These are phyloP conservation scores for Pyrgilauda ruficollis DNA, from an alignment of 2,113 vertebrate species.

Conservation along the genomic window DNA sequence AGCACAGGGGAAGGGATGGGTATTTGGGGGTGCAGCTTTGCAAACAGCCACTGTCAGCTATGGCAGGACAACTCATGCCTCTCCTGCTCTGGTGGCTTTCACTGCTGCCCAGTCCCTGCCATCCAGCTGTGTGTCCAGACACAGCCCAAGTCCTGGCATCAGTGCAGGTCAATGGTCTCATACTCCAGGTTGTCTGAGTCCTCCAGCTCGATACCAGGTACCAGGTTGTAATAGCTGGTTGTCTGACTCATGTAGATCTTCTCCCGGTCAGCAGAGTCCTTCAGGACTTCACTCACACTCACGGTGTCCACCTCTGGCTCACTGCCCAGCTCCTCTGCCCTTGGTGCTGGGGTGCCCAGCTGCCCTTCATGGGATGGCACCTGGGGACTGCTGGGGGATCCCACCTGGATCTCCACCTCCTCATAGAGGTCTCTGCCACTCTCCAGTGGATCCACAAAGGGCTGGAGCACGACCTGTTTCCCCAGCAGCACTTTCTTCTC, in stretches of 20 bases:
- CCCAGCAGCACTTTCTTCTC: constrained; percentile 69
- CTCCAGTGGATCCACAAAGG: constrained; percentile 65
- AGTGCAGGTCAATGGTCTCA: constrained; percentile 80
- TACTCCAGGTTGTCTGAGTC: constrained; percentile 86
- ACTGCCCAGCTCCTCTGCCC: constrained; percentile 10
- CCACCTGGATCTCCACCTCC: constrained; percentile 82
- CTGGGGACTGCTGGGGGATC: constrained; percentile 70
- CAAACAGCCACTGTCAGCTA: not conserved
- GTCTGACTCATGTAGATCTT: constrained; percentile 87
- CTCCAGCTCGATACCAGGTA: constrained; percentile 84
- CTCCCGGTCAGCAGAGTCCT: constrained; percentile 84
- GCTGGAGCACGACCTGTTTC: constrained; percentile 76
- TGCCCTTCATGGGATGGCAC: not conserved
- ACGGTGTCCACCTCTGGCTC: constrained; percentile 77
- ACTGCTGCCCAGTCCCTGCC: not conserved
- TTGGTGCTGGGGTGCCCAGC: not conserved
- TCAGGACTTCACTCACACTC: constrained; percentile 86
- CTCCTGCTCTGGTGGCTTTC: not conserved
- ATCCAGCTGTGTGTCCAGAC: not conserved
- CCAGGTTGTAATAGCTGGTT: constrained; percentile 87
- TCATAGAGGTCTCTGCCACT: constrained; percentile 82
- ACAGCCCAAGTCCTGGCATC: not conserved
- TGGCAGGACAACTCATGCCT: rapidly evolving
- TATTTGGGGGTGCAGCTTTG: not conserved
- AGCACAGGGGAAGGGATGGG: not conserved